Percentiles rank a stretch among this genome's conserved stretches.
Conservation (phyloP, 2,113 vertebrate species). For the Crotalus viridis region DNA sequence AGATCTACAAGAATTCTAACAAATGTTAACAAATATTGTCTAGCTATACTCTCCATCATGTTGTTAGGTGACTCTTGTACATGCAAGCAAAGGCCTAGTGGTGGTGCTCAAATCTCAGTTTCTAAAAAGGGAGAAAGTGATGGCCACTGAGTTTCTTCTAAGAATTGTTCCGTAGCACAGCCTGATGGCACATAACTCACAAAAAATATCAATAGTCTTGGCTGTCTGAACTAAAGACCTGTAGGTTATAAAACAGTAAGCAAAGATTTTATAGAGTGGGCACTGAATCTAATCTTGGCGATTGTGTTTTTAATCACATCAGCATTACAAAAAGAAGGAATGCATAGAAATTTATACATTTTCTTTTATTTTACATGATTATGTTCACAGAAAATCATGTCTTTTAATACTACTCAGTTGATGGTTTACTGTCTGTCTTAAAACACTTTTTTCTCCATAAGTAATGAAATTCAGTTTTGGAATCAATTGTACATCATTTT, state of each 20-base stretch:
- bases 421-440: neutral
- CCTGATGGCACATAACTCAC: neutral
- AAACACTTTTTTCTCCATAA: neutral
- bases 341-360: neutral
- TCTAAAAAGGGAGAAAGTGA: neutral
- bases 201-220: neutral
- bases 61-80: neutral
- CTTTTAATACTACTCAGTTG: neutral
- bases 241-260: neutral
- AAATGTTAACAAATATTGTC: neutral
- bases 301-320: neutral
- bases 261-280: neutral
- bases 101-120: slow-evolving; percentile 18
- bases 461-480: neutral
- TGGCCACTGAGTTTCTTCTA: neutral
- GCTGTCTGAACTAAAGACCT: neutral
- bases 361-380: neutral
- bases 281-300: neutral
- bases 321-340: neutral
- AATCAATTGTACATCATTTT: neutral
- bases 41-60: neutral
- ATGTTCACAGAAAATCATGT: neutral
- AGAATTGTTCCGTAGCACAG: neutral
- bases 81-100: slow-evolving; percentile 18
- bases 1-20: neutral